phyloP scores from a whole-genome alignment of 64 coral and sea anemone species.

The Pocillopora damicornis region DNA sequence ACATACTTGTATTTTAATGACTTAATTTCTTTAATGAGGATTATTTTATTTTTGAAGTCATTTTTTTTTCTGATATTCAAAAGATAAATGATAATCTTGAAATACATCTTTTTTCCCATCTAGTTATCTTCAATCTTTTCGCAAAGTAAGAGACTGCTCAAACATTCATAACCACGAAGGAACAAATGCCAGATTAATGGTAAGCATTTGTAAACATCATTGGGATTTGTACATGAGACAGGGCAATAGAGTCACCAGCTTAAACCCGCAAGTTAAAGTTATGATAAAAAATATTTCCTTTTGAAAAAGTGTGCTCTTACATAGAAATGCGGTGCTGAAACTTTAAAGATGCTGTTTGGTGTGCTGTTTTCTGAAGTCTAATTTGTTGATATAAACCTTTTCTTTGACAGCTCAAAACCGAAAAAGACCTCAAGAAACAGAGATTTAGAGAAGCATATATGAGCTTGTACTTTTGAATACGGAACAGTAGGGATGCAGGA shows the following conservation, averaged over 20 bases:
- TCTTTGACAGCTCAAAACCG: conserved; percentile 72
- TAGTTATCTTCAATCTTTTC: conserved; percentile 80
- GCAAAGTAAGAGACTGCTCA: conserved; percentile 93
- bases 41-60: too few species aligned
- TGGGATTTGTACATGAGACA: too few species aligned
- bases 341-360: too few species aligned
- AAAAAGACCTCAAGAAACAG: conserved; percentile 89
- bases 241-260: too few species aligned
- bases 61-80: not conserved
- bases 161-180: conserved; percentile 94
- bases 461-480: conserved; percentile 79
- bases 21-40: too few species aligned
- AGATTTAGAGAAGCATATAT: conserved; percentile 92
- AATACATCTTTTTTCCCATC: not conserved
- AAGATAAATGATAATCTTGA: not conserved
- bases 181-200: conserved; percentile 94
- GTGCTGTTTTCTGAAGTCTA: not conserved
- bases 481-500: not conserved
- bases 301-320: too few species aligned
- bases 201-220: conserved; percentile 34
- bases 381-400: not conserved
- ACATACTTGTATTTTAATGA: not conserved
- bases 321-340: too few species aligned
- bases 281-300: too few species aligned
- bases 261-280: too few species aligned